Conservation (phyloP, 2,113 vertebrate genomes). For the Rostratula benghalensis region DNA sequence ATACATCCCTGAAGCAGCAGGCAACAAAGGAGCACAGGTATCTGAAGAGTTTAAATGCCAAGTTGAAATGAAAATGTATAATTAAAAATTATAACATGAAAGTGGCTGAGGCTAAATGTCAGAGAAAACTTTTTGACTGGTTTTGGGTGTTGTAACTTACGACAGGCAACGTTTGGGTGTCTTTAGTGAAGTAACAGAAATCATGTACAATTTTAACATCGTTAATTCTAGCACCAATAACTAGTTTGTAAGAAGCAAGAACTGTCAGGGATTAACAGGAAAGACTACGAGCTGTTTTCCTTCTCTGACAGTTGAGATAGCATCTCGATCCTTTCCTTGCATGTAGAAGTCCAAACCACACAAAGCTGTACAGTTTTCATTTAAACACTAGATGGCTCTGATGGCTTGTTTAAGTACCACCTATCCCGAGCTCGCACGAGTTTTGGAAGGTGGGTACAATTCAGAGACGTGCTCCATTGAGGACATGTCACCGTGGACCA, state of each 20-base stretch:
- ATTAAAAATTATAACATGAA: background rate
- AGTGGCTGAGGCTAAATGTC: background rate
- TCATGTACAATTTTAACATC: background rate
- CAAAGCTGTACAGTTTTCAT: background rate
- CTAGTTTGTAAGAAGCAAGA: background rate
- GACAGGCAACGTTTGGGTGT: too few species aligned
- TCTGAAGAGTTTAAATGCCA: background rate
- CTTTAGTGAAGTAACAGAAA: background rate
- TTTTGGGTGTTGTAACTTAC: too few species aligned
- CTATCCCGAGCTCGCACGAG: background rate
- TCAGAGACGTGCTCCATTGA: background rate
- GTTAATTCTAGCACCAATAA: background rate
- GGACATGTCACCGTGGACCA: background rate
- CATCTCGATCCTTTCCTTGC: background rate
- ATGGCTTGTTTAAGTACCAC: background rate
- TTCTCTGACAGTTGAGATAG: accelerated
- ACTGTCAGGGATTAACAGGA: background rate
- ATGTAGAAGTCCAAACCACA: accelerated
- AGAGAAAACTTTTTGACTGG: background rate
- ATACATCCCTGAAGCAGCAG: background rate
- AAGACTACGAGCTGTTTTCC: background rate
- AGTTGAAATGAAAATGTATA: background rate
- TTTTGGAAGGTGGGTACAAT: background rate
- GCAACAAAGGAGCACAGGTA: background rate
- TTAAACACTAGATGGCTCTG: conserved; percentile 48